Evolutionary conservation across 1,140 invertebrate species (phyloP).

Genomic region (Harlomillsia oculata): DNA sequence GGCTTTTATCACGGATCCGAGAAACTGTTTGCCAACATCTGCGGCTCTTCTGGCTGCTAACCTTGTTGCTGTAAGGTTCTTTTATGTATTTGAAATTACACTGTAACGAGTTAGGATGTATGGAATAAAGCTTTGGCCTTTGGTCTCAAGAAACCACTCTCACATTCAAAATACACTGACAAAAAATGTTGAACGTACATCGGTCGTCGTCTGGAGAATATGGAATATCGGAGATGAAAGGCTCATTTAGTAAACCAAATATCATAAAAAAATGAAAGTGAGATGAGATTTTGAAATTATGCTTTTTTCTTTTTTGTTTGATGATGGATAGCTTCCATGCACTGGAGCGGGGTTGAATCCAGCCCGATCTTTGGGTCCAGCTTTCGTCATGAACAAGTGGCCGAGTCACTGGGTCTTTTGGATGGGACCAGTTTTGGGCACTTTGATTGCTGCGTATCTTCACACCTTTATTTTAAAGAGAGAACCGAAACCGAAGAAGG

Average conservation of each 20-base stretch:
- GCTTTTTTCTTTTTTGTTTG: background rate
- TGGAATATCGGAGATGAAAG: no score
- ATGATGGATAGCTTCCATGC: conserved; percentile 37
- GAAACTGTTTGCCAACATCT: conserved; percentile 33
- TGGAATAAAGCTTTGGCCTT: background rate
- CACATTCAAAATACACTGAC: background rate
- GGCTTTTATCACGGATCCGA: conserved; percentile 44
- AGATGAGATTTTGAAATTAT: background rate
- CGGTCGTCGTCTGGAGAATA: background rate
- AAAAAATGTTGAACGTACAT: background rate
- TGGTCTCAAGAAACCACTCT: background rate
- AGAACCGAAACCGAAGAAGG: conserved; percentile 18
- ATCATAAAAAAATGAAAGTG: no score
- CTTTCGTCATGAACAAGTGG: conserved; percentile 43
- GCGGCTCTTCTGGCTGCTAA: conserved; percentile 31
- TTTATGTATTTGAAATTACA: background rate
- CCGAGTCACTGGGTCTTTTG: conserved; percentile 42
- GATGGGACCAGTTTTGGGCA: conserved; percentile 27
- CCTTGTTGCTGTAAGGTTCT: conserved; percentile 32
- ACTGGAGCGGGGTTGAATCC: conserved; percentile 47
- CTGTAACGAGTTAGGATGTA: background rate
- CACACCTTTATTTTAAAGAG: conserved; percentile 28
- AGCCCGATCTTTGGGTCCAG: conserved; percentile 43
- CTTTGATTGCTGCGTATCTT: conserved; percentile 27
- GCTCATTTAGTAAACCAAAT: no score